phyloP scores from a whole-genome alignment of 1,140 invertebrate species.

The Drosophila jambulina region DNA sequence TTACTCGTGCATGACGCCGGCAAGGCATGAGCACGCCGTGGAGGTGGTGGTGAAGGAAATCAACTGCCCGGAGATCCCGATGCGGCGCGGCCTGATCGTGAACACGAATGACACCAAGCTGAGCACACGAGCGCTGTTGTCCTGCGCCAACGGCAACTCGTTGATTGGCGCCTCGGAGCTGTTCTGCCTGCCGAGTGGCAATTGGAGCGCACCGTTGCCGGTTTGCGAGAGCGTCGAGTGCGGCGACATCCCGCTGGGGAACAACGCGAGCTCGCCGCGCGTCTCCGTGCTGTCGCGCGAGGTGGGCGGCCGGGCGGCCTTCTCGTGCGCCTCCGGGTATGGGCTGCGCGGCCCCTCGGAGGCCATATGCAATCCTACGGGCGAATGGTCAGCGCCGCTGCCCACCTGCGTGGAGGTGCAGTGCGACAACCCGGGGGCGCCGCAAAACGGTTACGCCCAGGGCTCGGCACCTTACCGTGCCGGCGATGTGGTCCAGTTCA shows the following conservation, averaged over 20 bases:
- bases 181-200: conserved; percentile 91
- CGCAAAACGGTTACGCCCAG: conserved; percentile 91
- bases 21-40: conserved; percentile 91
- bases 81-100: conserved; percentile 89
- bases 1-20: conserved; percentile 93
- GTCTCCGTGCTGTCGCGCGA: conserved; percentile 90
- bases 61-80: conserved; percentile 90
- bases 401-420: conserved; percentile 92
- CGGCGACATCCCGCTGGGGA: conserved; percentile 88
- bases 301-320: conserved; percentile 91
- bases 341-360: conserved; percentile 90
- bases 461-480: conserved; percentile 91
- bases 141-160: conserved; percentile 93
- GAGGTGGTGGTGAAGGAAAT: conserved; percentile 93
- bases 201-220: conserved; percentile 92
- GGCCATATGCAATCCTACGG: conserved; percentile 91
- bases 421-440: conserved; percentile 89
- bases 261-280: conserved; percentile 86
- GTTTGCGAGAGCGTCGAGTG: conserved; percentile 93
- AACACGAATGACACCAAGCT: conserved; percentile 90
- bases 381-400: conserved; percentile 91
- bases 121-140: conserved; percentile 90
- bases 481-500: conserved; percentile 93
- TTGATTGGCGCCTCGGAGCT: conserved; percentile 91
- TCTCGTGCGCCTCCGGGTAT: conserved; percentile 92